A percentile compares a stretch with the other conserved stretches of the same genome.
Conservation (phyloP, 2,797 vertebrate genomes). For the Acrossocheilus wenchowensis region DNA sequence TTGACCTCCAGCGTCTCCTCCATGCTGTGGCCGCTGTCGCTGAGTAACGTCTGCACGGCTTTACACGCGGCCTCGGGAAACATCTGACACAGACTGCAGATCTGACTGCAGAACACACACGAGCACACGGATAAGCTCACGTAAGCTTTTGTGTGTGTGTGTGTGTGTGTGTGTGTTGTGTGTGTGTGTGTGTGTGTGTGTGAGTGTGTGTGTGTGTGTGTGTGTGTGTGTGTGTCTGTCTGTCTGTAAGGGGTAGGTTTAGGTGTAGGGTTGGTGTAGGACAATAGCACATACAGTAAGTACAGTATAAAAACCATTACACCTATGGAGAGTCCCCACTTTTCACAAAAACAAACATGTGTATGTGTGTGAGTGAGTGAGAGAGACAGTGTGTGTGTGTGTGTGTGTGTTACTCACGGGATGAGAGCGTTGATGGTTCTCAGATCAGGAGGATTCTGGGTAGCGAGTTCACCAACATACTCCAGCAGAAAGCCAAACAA, state of each 20-base stretch:
- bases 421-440: slow-evolving; percentile 82
- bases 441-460: slow-evolving; percentile 81
- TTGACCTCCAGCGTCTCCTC: slow-evolving; percentile 85
- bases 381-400: too few relatives aligned
- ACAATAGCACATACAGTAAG: too few relatives aligned
- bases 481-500: slow-evolving; percentile 90
- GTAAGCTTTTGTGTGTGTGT: neutral
- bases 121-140: neutral
- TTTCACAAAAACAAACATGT: too few relatives aligned
- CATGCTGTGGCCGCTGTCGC: slow-evolving; percentile 84
- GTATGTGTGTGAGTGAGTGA: neutral
- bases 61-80: slow-evolving; percentile 85
- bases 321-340: too few relatives aligned
- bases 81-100: slow-evolving; percentile 89
- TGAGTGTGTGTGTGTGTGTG: neutral
- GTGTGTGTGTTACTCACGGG: slow-evolving; percentile 79
- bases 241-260: too few relatives aligned
- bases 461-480: slow-evolving; percentile 86
- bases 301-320: too few relatives aligned
- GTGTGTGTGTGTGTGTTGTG: neutral
- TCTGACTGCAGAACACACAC: slow-evolving; percentile 74
- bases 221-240: neutral
- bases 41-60: slow-evolving; percentile 79
- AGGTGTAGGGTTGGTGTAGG: too few relatives aligned
- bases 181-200: neutral